These are phyloP conservation scores for Drosophila pallidifrons DNA, from an alignment of 1,140 invertebrate genomes.

Conservation along the genomic window DNA sequence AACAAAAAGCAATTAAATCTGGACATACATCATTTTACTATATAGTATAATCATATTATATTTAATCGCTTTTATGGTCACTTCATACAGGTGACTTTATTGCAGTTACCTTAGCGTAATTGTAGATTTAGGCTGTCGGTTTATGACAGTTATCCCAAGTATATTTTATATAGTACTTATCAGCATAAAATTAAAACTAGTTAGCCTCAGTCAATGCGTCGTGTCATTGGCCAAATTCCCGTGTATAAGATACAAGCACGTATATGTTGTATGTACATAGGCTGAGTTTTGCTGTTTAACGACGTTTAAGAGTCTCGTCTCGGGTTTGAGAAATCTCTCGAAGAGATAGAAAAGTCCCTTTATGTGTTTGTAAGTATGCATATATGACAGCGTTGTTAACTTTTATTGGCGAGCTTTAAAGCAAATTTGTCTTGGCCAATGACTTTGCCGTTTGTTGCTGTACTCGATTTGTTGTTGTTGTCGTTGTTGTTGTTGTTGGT, in stretches of 20 bases:
- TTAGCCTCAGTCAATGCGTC: neutral
- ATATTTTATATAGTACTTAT: slow-evolving; percentile 2
- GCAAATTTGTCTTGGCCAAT: slow-evolving; percentile 77
- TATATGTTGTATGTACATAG: slow-evolving; percentile 1
- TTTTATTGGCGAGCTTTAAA: slow-evolving; percentile 82
- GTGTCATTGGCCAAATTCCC: no score
- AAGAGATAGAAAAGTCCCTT: slow-evolving; percentile 27
- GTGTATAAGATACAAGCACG: neutral
- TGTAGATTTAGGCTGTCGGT: neutral
- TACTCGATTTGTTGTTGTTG: slow-evolving; percentile 6
- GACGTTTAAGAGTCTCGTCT: slow-evolving; percentile 39
- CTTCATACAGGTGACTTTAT: neutral
- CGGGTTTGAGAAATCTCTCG: slow-evolving; percentile 22
- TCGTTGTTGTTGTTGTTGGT: slow-evolving; percentile 35
- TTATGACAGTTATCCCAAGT: neutral
- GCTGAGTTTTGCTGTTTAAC: slow-evolving; percentile 20
- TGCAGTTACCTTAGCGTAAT: neutral
- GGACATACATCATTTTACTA: no score
- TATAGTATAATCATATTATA: neutral
- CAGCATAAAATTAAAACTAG: slow-evolving; percentile 1
- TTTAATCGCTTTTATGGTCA: neutral
- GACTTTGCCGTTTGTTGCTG: slow-evolving; percentile 27
- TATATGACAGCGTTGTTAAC: slow-evolving; percentile 69
- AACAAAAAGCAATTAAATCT: no score
- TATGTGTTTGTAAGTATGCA: slow-evolving; percentile 51